Base-by-base conservation (phyloP, 2,888 invertebrate genomes). In the Pollenia angustigena region DNA sequence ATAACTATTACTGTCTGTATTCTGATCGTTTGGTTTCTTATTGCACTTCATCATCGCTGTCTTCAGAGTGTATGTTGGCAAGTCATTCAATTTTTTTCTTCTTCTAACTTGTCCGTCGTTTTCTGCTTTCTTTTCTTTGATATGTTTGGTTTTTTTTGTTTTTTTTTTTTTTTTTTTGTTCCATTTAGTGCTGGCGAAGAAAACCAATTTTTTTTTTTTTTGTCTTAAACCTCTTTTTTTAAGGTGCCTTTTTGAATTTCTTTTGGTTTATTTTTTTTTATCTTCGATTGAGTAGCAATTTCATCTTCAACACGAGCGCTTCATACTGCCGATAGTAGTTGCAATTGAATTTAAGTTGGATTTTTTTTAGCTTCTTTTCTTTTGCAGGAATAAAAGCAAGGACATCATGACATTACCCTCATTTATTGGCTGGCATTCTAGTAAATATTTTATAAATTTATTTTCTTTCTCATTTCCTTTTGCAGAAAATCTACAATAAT, bases 41-140 rank as follows among this genome's bases (percentile, higher is more conserved):
- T 78, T 84, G 64, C 83, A 72, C 66, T 66, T 79, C 52, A 56
- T 83, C 84, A 68, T 54, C 46, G 44, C 72, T 84, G 68, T 69
- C 84, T 62, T 74, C 40, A 48, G 18, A 32, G 12, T 44, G 12
- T 66, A n/a, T n/a, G 60, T 60, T 60, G 44, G 16, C 64, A 76
- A 76, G 48, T 78, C 72, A 72, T 78, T 66, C 50, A 32, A 52
- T 58, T 58, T 75, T 81, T 23, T 60, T 46, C 16, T n/a, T 64
- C 16, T 11, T 16, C n/a, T 11, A 32, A 14, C 48, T 58, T 46
- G 14, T 52, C 11, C 52, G 10, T 40, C 32, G 50, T 50, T 40
- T 11, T 18, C 69, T 42, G 18, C 18, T 11, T 54, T 74, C 12
- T 46, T 50, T 4, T 3, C 2, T 23, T 7, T 56, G 6, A 32